phyloP scores from a whole-genome alignment of 2,113 vertebrate species.

The Notiomystis cincta region DNA sequence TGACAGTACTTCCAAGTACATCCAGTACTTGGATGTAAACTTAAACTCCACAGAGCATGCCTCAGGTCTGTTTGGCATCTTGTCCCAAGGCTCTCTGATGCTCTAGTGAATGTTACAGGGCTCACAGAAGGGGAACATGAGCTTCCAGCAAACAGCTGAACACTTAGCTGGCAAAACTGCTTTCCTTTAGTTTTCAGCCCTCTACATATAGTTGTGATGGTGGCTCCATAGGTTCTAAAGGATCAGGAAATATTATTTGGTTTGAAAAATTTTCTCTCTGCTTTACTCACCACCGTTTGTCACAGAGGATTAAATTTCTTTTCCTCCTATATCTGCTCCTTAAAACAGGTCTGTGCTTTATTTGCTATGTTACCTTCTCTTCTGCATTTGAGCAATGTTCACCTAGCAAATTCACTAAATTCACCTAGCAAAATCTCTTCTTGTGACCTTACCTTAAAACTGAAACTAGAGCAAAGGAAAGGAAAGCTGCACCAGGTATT shows the following conservation, averaged over 20 bases:
- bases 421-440: background rate
- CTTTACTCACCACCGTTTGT: background rate
- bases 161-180: background rate
- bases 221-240: background rate
- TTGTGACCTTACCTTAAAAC: background rate
- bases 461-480: background rate
- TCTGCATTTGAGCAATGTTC: background rate
- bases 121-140: background rate
- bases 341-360: background rate
- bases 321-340: background rate
- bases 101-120: fast-evolving
- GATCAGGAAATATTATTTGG: background rate
- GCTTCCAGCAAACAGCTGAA: background rate
- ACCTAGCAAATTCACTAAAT: background rate
- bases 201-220: background rate
- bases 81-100: background rate
- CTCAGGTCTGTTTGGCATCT: background rate
- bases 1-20: background rate
- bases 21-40: too few relatives aligned
- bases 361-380: background rate
- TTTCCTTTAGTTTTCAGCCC: background rate
- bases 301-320: background rate
- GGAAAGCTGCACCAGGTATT: background rate
- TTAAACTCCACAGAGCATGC: background rate
- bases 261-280: background rate